Evolutionary conservation across 2,888 invertebrate genomes (phyloP).

Genomic region (Tinea trinotella): DNA sequence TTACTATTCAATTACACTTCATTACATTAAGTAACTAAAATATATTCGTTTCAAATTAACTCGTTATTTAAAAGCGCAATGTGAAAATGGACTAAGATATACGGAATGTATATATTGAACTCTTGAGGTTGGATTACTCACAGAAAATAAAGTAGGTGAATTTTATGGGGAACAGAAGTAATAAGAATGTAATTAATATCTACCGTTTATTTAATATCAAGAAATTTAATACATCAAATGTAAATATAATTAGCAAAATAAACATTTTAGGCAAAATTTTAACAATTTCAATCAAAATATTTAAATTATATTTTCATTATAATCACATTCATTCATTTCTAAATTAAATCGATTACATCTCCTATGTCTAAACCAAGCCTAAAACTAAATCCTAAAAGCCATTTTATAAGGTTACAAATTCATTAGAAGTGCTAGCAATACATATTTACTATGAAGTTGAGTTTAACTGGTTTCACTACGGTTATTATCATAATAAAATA

Average conservation of each 20-base stretch:
- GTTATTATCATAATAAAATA: too few species aligned
- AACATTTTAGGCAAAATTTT: background rate
- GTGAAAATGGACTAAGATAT: too few species aligned
- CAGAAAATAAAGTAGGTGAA: too few species aligned
- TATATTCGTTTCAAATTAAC: background rate
- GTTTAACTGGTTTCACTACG: too few species aligned
- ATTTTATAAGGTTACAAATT: too few species aligned
- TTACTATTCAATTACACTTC: background rate
- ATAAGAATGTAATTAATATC: background rate
- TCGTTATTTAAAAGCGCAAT: background rate
- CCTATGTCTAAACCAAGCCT: too few species aligned
- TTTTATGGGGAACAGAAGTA: background rate
- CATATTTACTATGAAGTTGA: too few species aligned
- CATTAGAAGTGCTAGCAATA: too few species aligned
- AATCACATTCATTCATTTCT: background rate
- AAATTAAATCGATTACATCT: too few species aligned
- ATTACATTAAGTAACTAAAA: background rate
- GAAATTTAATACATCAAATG: background rate
- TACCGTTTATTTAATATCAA: background rate
- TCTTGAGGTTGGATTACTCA: too few species aligned
- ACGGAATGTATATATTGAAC: too few species aligned
- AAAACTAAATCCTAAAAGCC: too few species aligned
- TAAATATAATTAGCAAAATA: background rate
- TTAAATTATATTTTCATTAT: background rate
- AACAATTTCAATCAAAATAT: background rate